Evolutionary conservation across 2,113 vertebrate species (phyloP).

Genomic region (Tonatia bakeri): DNA sequence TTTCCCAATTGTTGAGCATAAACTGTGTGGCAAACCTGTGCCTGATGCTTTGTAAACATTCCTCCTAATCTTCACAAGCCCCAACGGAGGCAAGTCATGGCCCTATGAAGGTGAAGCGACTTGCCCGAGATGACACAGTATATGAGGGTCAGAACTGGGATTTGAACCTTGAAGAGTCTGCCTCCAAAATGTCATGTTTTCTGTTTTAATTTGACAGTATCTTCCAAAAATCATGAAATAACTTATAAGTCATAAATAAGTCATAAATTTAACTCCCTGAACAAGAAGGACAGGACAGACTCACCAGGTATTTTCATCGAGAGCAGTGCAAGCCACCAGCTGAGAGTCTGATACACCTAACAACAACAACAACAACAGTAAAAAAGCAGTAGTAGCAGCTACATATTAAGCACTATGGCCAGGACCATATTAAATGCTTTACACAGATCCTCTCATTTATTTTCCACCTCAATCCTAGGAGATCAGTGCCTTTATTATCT

Average conservation of each 20-base stretch:
- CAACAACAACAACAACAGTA: neutral
- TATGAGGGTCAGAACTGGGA: neutral
- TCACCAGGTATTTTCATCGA: neutral
- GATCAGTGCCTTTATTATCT: neutral
- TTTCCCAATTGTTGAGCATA: neutral
- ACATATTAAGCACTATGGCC: neutral
- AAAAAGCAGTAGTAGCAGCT: neutral
- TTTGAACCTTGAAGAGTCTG: neutral
- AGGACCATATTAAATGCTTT: neutral
- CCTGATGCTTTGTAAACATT: neutral
- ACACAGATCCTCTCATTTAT: neutral
- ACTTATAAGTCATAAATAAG: neutral
- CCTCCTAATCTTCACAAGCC: neutral
- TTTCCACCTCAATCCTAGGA: neutral
- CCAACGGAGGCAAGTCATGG: neutral
- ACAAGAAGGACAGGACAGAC: neutral
- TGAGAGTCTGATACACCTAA: neutral
- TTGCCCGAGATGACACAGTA: too few relatives aligned
- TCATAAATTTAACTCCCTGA: neutral
- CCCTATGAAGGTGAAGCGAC: neutral
- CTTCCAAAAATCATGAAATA: neutral
- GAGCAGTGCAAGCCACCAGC: neutral
- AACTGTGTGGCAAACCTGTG: rapidly evolving
- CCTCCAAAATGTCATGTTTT: neutral
- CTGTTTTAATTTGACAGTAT: neutral